Base-by-base conservation (phyloP, 2,888 invertebrate genomes). In the Julus scanicus region DNA sequence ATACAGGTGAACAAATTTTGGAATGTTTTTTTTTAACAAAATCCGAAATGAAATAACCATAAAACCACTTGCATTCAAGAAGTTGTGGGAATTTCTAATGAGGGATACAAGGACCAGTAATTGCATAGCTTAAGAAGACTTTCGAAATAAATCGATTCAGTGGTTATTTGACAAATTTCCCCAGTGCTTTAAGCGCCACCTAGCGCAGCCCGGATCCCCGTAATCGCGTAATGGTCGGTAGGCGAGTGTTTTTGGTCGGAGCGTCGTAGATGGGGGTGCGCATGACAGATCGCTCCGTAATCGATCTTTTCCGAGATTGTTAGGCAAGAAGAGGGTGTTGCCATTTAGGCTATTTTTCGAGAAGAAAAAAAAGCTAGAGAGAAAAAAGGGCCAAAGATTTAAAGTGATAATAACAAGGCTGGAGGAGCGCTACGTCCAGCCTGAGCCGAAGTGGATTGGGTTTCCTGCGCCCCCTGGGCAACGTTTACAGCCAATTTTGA, bases 271-370 rank as follows among this genome's bases (percentile, higher is more conserved):
- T 53, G 53, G 53, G 53, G 53, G 53, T 15, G 53, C 53, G 53
- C 53, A 53, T 53, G 53, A 53, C 53, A 53, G 53, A 53, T 53
- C 53, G 53, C 53, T 53, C 53, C 53, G 53, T 53, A 53, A 53
- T 53, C 53, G 53, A 53, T 53, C 53, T 53, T 53, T 13, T 9
- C 53, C 15, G 53, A 53, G 53, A 53, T 53, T 53, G 53, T 53
- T 53, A 53, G 53, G 53, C 53, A 53, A 53, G 53, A 53, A 53
- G 53, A 53, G 53, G 53, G 53, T 53, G 53, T 53, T 53, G 53
- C 53, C 53, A 53, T 53, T 53, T 53, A 53, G 53, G 53, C 53
- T 53, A 53, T 9, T 53, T 53, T 53, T 53, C 53, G 53, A 13
- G 15, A 13, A 53, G 17, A 53, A 53, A 53, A 53, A 53, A 53